Conservation (phyloP, 2,888 invertebrate genomes). For the Molorchus minor region DNA sequence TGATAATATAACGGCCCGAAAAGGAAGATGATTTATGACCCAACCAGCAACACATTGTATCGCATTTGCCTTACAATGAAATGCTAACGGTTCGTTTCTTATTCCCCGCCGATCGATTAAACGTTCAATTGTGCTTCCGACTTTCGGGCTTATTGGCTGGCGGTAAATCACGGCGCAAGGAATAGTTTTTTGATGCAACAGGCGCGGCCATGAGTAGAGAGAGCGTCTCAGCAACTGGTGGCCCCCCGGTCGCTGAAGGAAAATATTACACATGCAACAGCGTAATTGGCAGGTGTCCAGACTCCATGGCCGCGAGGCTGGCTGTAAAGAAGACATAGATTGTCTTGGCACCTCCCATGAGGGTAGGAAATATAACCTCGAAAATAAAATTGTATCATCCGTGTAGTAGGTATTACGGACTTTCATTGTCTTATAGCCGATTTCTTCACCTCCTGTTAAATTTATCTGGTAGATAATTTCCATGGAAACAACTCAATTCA, state of each 20-base stretch:
- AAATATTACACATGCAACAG: slow-evolving; percentile 62
- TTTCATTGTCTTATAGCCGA: too few species aligned
- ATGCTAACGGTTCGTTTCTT: slow-evolving; percentile 51
- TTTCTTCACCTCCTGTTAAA: too few species aligned
- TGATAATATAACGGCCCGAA: slow-evolving; percentile 20
- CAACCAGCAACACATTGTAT: slow-evolving; percentile 24
- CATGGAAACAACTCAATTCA: too few species aligned
- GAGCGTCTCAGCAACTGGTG: slow-evolving; percentile 39
- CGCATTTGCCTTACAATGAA: slow-evolving; percentile 46
- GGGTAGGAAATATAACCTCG: too few species aligned
- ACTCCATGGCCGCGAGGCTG: too few species aligned
- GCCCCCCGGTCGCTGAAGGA: slow-evolving; percentile 42
- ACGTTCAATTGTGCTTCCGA: slow-evolving; percentile 51
- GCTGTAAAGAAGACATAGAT: too few species aligned
- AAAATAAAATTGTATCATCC: too few species aligned
- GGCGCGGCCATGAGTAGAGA: slow-evolving; percentile 41
- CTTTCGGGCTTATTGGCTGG: slow-evolving; percentile 50
- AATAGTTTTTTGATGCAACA: slow-evolving; percentile 55
- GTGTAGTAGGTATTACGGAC: too few species aligned
- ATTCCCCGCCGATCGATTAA: slow-evolving; percentile 54
- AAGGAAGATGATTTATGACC: slow-evolving; percentile 27
- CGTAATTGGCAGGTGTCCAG: slow-evolving; percentile 61
- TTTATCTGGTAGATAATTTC: too few species aligned
- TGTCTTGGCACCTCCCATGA: too few species aligned
- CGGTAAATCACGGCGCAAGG: slow-evolving; percentile 54